Percentiles rank a stretch among this genome's conserved stretches.
Conservation (phyloP, 2,888 invertebrate species). For the Meteorus colon region DNA sequence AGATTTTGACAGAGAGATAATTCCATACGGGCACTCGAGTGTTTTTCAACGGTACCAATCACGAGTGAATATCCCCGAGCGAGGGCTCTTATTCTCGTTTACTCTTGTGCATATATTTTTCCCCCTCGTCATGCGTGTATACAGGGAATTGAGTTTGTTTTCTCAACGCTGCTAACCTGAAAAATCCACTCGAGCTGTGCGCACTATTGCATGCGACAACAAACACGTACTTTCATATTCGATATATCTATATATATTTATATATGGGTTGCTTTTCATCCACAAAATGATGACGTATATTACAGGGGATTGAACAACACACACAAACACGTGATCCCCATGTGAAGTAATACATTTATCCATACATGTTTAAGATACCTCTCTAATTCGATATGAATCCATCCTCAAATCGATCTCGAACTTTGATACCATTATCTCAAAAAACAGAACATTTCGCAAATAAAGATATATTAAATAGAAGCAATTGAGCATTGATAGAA, state of each 20-base stretch:
- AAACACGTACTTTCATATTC: conserved; percentile 57
- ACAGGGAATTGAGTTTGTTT: conserved; percentile 66
- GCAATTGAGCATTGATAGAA: conserved; percentile 39
- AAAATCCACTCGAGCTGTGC: conserved; percentile 62
- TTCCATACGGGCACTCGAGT: too few relatives aligned
- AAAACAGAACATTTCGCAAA: conserved; percentile 17
- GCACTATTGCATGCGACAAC: conserved; percentile 65
- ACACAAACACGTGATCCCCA: conserved; percentile 5
- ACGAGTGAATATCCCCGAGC: conserved; percentile 54
- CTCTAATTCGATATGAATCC: conserved; percentile 16
- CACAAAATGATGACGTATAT: not conserved
- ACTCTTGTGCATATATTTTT: conserved; percentile 28
- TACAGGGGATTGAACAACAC: conserved; percentile 6
- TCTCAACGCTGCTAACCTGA: conserved; percentile 63
- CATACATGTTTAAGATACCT: not conserved
- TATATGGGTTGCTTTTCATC: conserved; percentile 19
- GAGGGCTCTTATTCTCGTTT: conserved; percentile 28
- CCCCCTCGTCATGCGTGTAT: conserved; percentile 50
- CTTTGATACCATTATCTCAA: conserved; percentile 16
- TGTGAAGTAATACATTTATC: conserved; percentile 1
- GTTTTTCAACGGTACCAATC: conserved; percentile 66
- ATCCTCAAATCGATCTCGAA: conserved; percentile 7
- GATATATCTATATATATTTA: conserved; percentile 39
- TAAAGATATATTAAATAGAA: not conserved
- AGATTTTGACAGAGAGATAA: too few relatives aligned